Base-by-base conservation (phyloP, 2,888 invertebrate genomes). In the Lymantria monacha region DNA sequence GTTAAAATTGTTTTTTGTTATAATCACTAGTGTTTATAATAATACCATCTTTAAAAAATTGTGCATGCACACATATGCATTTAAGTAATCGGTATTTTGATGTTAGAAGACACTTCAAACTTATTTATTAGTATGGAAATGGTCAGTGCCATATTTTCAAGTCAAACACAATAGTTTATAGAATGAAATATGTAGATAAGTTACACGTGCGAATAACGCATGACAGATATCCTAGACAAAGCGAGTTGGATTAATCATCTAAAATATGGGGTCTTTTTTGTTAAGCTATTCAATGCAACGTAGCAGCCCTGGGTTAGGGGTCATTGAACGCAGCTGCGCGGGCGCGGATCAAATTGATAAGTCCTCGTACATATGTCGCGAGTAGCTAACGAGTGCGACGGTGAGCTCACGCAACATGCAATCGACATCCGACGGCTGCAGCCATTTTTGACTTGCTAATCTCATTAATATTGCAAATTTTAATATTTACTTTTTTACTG, bases 271-370 rank as follows among this genome's bases (percentile, higher is more conserved):
- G 87, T 78, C 78, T 59, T 57, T 52, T 53, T 54, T 80, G 22
- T 22, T 83, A 79, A 12, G 8, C 41, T 41, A 41, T 84, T 81
- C 73, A 62, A 68, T 59, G 56, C 7, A 7, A 30, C 30, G 30
- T 30, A 10, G 42, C 9, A 42, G 30, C n/a, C 42, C n/a, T 12
- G 51, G 63, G 50, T 51, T 59, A 66, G 78, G 85, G 88, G 85
- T 83, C 84, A 83, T 72, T 76, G 85, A 61, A 71, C 83, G 87
- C 89, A 89, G 89, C 90, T 89, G 89, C 84, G 82, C 81, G 76
- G 78, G 72, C 80, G 84, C 82, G 81, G 74, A 85, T 88, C 85
- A 76, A 87, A 85, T 87, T 88, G 89, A 89, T 89, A 88, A 71
- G 73, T 69, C 69, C 48, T 44, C 41, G 67, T 65, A 67, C 74